Percentiles rank a stretch among this genome's conserved stretches.
Conservation (phyloP, 2,888 invertebrate genomes). For the Xanthorhoe spadicearia region DNA sequence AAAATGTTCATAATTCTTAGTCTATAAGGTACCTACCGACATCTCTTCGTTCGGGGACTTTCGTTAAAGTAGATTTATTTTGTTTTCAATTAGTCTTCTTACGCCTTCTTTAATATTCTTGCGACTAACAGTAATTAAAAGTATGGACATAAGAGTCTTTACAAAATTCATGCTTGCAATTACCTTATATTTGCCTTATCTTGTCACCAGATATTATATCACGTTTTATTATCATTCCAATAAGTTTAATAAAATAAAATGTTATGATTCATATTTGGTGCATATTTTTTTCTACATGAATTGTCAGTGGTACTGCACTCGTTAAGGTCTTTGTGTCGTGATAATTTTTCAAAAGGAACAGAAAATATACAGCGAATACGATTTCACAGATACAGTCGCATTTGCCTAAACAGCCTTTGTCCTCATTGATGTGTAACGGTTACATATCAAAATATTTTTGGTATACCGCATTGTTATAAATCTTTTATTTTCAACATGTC, state of each 20-base stretch:
- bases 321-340: not conserved
- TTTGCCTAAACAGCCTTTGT: conserved; percentile 49
- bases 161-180: not conserved
- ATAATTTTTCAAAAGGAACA: conserved; percentile 1
- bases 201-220: not conserved
- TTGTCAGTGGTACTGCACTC: not conserved
- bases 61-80: too few species aligned
- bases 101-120: not conserved
- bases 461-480: conserved; percentile 46
- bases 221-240: not conserved
- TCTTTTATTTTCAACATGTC: conserved; percentile 29
- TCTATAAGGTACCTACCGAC: too few species aligned
- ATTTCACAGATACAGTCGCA: conserved; percentile 25
- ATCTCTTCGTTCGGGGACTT: too few species aligned
- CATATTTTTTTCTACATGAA: not conserved
- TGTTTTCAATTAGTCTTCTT: too few species aligned
- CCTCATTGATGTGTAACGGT: conserved; percentile 41
- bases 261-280: not conserved
- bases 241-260: not conserved
- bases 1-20: too few species aligned
- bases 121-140: not conserved
- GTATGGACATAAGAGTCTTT: not conserved
- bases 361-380: not conserved
- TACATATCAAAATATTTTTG: conserved; percentile 47
- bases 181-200: not conserved